Base-by-base conservation (phyloP, 2,797 vertebrate species). In the Bradypodion pumilum region DNA sequence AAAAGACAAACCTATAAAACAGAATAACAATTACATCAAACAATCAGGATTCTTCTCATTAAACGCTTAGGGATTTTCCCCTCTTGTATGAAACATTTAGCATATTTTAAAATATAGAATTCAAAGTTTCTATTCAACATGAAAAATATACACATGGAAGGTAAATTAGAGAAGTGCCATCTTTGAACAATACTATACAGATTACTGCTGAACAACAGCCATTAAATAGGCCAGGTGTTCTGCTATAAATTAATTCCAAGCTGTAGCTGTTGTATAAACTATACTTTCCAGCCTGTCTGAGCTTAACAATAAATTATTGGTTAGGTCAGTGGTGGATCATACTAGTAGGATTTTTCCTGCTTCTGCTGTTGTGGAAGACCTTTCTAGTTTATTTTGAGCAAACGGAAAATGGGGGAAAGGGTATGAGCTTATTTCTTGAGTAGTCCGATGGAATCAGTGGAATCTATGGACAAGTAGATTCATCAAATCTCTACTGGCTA, bases 241-340 rank as follows among this genome's bases (percentile, higher is more conserved):
- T 68, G 77, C 42, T 91, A 42, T 84, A 90, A 93, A 91, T 89
- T 90, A 78, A 84, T 84, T 63, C 15, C 0, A 25, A 63, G 35
- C n/a, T 78, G 56, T 19, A 25, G 68, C 25, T 84, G 75, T 68
- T 72, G 35, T 72, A 78, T 84, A 78, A 90, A 87, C 89, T 82
- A 74, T 35, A 80, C 25, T 46, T 68, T 79, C 83, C 86, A 56
- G 76, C 27, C 85, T 69, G 83, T 85, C 59, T 89, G 92, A 52
- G 74, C 72, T 89, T 87, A 78, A 62, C 82, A 79, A 85, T 7
- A 87, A 94, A 81, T 21, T 88, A 83, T 75, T 82, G 56, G 52
- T 87, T 88, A 86, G 23, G 84, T 90, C 85, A 89, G 92, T 94
- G 88, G 60, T 86, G 68, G 85, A 80, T 90, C 86, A 89, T 79